Evolutionary conservation across 2,113 vertebrate genomes (phyloP), one percentile per base, ranked within the genome.

Genomic region (Aldabrachelys gigantea): DNA sequence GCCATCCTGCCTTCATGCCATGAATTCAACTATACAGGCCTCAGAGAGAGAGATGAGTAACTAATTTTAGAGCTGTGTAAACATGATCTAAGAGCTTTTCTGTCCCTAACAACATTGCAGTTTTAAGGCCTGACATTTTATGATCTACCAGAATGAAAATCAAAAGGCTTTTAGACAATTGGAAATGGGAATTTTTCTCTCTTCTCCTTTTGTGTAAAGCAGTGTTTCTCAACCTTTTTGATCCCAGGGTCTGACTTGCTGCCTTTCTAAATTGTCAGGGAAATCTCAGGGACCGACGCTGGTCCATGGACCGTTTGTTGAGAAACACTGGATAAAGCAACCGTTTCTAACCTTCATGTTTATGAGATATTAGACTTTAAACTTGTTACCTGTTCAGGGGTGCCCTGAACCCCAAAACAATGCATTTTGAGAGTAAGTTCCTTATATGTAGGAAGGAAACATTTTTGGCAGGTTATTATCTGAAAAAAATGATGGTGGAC

Each of bases 401-500:
- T 75, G 50, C 79, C 53, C 57, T 92, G 84, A 90, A 94, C 50
- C 41, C 82, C 93, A 94, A 65, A 90, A 88, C 80, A 85, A 81
- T 95, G 81, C 6, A 65, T 95, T 96, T 69, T 89, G 6, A 88
- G 85, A 38, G 75, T 4, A 95, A 94, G 91, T 83, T 96, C 81
- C 83, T 96, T 90, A 87, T 94, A 85, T 96, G 93, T 87, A 89
- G 80, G 82, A 93, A 95, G 94, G 91, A 96, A 95, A 89, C 13
- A 69, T 56, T 88, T 89, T 97, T 65, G 95, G 79, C 91, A 95
- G 88, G 94, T 97, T 96, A 96, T 96, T 96, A 95, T 96, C 94
- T 95, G 88, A 88, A 94, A 96, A 96, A 96, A 95, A 97, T 92
- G 89, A 95, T 85, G 21, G 91, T 95, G 96, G 95, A 95, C 94